Conservation (phyloP, 2,113 vertebrate genomes). For the Gadus chalcogrammus region DNA sequence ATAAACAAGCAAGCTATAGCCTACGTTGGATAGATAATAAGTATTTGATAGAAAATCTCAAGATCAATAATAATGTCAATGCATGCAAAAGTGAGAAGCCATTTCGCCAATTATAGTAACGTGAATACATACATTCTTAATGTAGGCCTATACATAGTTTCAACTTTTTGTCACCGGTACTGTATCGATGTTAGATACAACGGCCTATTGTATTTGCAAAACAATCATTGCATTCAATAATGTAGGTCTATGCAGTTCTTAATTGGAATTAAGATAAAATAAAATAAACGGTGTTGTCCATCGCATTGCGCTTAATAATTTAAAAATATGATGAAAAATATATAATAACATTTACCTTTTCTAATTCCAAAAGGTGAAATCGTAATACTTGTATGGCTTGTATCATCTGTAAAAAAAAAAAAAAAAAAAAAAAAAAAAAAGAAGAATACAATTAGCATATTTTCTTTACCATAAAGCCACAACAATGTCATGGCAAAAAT, state of each 20-base stretch:
- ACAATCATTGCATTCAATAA: too few species aligned
- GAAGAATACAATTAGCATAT: background rate
- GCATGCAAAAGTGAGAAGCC: too few species aligned
- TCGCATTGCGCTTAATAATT: background rate
- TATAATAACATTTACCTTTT: conserved; percentile 86
- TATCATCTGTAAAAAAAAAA: conserved; percentile 85
- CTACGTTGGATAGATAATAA: conserved; percentile 51
- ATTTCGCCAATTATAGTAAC: too few species aligned
- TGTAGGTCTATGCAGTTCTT: too few species aligned
- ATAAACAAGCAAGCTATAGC: conserved; percentile 44
- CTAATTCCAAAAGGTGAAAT: conserved; percentile 99
- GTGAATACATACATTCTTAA: too few species aligned
- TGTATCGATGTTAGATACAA: too few species aligned
- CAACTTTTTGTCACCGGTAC: too few species aligned
- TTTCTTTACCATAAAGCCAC: too few species aligned
- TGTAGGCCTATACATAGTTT: too few species aligned
- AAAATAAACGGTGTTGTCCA: background rate
- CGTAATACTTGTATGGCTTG: conserved; percentile 99
- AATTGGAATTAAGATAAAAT: background rate
- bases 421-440: conserved; percentile 12
- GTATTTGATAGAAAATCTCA: conserved; percentile 56
- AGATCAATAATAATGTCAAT: conserved; percentile 43
- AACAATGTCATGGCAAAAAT: too few species aligned
- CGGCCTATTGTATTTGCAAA: too few species aligned
- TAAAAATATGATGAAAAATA: conserved; percentile 3